Conservation (phyloP, 2,113 vertebrate species). For the Burhinus bistriatus region DNA sequence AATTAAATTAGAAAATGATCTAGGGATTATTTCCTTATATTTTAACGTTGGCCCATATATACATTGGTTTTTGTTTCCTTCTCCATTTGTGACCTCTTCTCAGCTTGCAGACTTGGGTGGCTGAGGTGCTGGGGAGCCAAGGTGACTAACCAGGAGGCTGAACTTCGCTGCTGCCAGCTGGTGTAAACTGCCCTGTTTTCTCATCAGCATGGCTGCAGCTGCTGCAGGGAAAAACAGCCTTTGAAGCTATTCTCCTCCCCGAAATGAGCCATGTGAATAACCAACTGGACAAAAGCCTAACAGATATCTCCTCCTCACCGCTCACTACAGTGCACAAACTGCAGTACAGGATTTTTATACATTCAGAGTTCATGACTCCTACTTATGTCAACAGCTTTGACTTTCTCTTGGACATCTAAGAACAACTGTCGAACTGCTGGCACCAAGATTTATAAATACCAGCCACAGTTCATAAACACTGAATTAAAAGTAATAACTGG, state of each 20-base stretch:
- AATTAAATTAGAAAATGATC: neutral
- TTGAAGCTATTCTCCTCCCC: neutral
- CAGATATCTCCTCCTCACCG: neutral
- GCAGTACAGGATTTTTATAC: neutral
- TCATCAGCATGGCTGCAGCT: neutral
- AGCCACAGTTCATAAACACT: neutral
- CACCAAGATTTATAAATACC: constrained; percentile 20
- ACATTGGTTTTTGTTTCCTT: neutral
- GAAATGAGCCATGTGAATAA: neutral
- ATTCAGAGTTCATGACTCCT: neutral
- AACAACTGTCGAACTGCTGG: constrained; percentile 5
- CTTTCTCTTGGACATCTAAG: constrained; percentile 10
- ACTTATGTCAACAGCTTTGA: constrained; percentile 21
- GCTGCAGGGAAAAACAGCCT: neutral
- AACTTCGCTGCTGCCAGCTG: neutral
- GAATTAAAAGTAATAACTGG: constrained; percentile 14
- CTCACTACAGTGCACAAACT: neutral
- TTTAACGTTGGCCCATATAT: neutral
- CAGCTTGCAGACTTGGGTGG: neutral
- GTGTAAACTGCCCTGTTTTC: neutral
- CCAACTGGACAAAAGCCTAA: neutral
- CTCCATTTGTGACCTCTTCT: neutral
- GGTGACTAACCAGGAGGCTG: neutral
- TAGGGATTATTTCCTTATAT: neutral
- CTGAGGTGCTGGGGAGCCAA: rapidly evolving